These are phyloP conservation scores for Chaetura pelagica DNA, from an alignment of 2,113 vertebrate species.

Conservation along the genomic window DNA sequence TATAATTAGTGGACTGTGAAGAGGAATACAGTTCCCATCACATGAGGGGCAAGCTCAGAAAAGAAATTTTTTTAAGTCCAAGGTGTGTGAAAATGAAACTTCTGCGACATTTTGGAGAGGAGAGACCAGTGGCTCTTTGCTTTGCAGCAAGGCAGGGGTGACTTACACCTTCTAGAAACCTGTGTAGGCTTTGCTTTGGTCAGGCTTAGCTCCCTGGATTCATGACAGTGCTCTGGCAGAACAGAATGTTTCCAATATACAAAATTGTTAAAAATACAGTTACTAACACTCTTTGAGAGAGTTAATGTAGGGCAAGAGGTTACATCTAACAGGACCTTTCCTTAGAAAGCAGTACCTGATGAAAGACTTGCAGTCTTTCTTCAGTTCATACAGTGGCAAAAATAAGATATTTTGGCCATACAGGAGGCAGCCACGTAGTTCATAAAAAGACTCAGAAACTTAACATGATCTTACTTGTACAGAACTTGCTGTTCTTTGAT, in stretches of 20 bases:
- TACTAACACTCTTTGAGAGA: neutral
- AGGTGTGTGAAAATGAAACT: neutral
- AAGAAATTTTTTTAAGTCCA: neutral
- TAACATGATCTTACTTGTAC: conserved; percentile 35
- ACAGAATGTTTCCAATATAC: neutral
- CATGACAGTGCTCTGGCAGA: neutral
- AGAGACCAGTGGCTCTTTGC: neutral
- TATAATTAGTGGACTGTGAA: neutral
- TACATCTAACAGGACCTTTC: neutral
- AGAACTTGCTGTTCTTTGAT: conserved; percentile 67
- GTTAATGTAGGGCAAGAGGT: neutral
- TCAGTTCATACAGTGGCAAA: neutral
- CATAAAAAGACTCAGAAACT: conserved; percentile 34
- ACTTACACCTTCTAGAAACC: neutral
- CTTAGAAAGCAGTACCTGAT: neutral
- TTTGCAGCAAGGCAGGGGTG: neutral
- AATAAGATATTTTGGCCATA: neutral
- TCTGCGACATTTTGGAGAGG: neutral
- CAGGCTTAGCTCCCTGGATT: neutral
- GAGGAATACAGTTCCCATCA: neutral
- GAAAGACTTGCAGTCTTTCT: neutral
- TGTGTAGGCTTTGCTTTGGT: neutral
- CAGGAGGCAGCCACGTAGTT: conserved; percentile 30
- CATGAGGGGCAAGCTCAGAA: neutral
- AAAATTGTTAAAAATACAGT: neutral